Evolutionary conservation across 2,113 vertebrate species (phyloP), one percentile per base, ranked within the genome.

Genomic region (Asarcornis scutulata): DNA sequence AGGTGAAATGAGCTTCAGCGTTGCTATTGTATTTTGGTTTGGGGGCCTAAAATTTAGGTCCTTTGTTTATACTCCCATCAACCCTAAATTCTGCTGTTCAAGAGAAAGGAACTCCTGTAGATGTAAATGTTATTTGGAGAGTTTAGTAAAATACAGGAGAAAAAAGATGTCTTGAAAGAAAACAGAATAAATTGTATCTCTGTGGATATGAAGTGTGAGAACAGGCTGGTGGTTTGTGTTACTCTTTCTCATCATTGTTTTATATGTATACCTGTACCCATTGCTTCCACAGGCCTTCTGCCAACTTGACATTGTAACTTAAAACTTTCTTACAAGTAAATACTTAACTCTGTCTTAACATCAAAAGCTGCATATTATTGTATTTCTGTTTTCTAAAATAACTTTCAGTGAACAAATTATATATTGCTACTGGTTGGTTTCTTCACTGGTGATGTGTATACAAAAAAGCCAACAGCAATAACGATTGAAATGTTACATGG

Each of bases 211-310:
- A 36, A 32, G 63, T 13, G 7, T 29, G 66, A 34, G 77, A 17
- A 26, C 21, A 59, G 48, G 31, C 60, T 8, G 27, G 26, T 29
- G 6, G 67, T 15, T 25, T 1, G 0, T 34, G 64, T 7, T 20
- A 38, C 32, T 38, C 59, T 42, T 34, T 72, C 76, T 1, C 9
- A 12, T 63, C 7, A 0, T 46, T 31, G 8, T 42, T 58, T 56
- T 27, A n/a, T 0, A 0, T 2, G 18, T 20, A 3, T 27, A 3
- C 34, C 53, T 3, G 0, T n/a, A 29, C 44, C 64, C 7, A 2
- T 27, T 12, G 12, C 46, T 82, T 32, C 42, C 63, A 7, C 20
- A 3, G 42, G 25, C 29, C 48, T 48, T 36, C 62, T 23, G 50
- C 52, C 44, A 8, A 0, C 59, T 14, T 6, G 34, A 11, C 6